These are phyloP conservation scores for Rhinichthys osculus DNA, from an alignment of 2,797 vertebrate genomes.

Conservation along the genomic window DNA sequence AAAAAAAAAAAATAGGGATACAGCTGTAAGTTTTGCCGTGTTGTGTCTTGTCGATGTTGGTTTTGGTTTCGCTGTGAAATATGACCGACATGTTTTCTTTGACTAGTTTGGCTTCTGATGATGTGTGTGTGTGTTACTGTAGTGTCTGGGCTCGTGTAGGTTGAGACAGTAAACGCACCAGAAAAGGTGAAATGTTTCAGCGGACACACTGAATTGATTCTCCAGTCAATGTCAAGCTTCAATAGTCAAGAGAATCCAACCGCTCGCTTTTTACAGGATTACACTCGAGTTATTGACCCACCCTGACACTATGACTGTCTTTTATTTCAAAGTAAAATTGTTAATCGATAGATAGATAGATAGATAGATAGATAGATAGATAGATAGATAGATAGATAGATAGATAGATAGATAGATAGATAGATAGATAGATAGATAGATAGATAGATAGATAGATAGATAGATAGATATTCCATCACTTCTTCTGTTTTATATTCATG, in stretches of 20 bases:
- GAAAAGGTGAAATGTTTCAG: constrained; percentile 1
- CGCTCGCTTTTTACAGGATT: not conserved
- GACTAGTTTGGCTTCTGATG: not conserved
- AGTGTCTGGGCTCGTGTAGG: not conserved
- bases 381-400: no score
- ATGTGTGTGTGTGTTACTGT: not conserved
- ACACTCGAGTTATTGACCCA: not conserved
- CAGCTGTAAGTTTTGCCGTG: not conserved
- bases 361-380: no score
- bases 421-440: not conserved
- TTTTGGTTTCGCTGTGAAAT: not conserved
- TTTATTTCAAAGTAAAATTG: not conserved
- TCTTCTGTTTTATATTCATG: constrained; percentile 16
- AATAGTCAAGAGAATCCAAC: not conserved
- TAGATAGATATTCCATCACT: not conserved
- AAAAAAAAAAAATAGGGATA: no score
- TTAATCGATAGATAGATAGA: not conserved
- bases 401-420: no score
- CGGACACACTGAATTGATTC: constrained; percentile 8
- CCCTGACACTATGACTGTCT: not conserved
- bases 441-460: not conserved
- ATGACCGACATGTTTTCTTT: not conserved
- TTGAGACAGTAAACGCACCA: not conserved
- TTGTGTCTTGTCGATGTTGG: not conserved
- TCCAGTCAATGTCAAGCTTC: constrained; percentile 29